Percentiles rank a stretch among this genome's conserved stretches.
These are phyloP conservation scores for Rafetus swinhoei DNA, from an alignment of 2,113 vertebrate species.

Conservation along the genomic window DNA sequence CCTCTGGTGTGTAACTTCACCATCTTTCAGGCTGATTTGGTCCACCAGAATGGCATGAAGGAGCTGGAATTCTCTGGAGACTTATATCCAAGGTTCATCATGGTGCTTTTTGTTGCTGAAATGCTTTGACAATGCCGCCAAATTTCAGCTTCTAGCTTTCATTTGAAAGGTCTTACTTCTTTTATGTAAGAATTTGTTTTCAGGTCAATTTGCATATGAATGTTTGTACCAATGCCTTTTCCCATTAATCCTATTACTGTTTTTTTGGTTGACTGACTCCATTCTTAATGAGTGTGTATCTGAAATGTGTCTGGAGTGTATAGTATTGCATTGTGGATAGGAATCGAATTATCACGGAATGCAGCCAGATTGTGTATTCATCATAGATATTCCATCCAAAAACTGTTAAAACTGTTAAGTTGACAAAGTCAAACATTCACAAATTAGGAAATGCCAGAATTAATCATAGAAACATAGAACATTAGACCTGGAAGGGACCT, in stretches of 20 bases:
- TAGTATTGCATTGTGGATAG: neutral
- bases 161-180: neutral
- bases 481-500: too few relatives aligned
- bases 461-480: neutral
- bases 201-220: neutral
- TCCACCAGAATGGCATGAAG: neutral
- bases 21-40: neutral
- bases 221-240: neutral
- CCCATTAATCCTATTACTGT: neutral
- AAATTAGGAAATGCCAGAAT: neutral
- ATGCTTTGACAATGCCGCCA: neutral
- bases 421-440: neutral
- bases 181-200: neutral
- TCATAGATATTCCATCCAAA: neutral
- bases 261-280: too few relatives aligned
- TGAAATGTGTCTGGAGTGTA: neutral
- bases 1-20: neutral
- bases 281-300: neutral
- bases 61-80: neutral
- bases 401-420: accelerated
- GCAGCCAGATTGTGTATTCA: neutral
- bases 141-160: neutral
- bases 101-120: neutral
- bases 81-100: neutral
- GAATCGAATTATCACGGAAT: neutral